phyloP scores from a whole-genome alignment of 2,797 vertebrate species.

The Pseudomugil gertrudae region DNA sequence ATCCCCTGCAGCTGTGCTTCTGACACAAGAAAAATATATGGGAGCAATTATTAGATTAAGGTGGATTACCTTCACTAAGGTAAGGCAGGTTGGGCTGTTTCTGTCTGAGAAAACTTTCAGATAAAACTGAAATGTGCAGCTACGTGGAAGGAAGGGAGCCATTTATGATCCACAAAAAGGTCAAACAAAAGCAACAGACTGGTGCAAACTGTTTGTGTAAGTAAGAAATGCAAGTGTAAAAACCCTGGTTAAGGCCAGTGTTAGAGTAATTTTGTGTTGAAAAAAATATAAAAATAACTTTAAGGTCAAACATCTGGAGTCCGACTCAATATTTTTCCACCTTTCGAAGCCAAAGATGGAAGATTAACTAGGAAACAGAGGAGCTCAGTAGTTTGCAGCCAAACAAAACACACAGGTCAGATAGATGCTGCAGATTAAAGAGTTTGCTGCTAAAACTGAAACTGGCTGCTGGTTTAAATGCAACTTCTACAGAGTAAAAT shows the following conservation, averaged over 20 bases:
- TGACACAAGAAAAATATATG: constrained; percentile 55
- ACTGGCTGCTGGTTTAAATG: constrained; percentile 14
- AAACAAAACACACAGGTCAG: constrained; percentile 58
- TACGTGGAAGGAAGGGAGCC: constrained; percentile 20
- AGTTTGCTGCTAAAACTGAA: constrained; percentile 40
- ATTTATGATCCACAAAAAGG: constrained; percentile 26
- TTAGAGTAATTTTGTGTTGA: constrained; percentile 56
- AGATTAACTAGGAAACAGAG: constrained; percentile 59
- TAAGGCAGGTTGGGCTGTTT: constrained; percentile 45
- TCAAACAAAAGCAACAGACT: constrained; percentile 35
- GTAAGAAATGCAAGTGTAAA: no score
- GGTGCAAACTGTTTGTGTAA: constrained; percentile 52
- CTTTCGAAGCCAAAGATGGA: constrained; percentile 61
- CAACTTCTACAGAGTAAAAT: constrained; percentile 33
- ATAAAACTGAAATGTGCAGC: constrained; percentile 34
- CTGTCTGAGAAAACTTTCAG: constrained; percentile 51
- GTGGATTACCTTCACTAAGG: constrained; percentile 65
- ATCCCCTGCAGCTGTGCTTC: constrained; percentile 66
- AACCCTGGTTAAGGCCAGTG: no score
- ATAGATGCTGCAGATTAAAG: constrained; percentile 67
- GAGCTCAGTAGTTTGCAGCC: constrained; percentile 56
- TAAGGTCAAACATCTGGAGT: constrained; percentile 71
- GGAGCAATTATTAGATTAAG: constrained; percentile 78
- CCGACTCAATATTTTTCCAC: constrained; percentile 58
- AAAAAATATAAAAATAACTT: constrained; percentile 46